Base-by-base conservation (phyloP, 2,888 invertebrate genomes). In the Deilephila elpenor region DNA sequence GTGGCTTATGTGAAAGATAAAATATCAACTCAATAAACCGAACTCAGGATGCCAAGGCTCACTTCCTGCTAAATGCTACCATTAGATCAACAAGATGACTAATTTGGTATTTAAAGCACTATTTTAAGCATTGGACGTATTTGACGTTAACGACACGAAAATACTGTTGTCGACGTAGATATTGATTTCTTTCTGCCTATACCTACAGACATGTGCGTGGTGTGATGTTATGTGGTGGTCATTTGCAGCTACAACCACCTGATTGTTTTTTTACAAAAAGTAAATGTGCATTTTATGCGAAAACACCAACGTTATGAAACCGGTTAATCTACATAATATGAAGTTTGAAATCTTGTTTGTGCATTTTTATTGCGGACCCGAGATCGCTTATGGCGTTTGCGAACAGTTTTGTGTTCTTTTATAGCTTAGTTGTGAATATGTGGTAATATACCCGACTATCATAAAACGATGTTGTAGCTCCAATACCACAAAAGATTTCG, bases 241-340 rank as follows among this genome's bases (percentile, higher is more conserved):
- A 8, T 37, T 20, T 37, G 20, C 20, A 44, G 20, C 17, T 60
- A 29, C 17, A 67, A 51, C 14, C 20, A 25, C 17, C 25, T 7
- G 44, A 25, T 34, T 64, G 20, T 64, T 62, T 11, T 25, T 62
- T 64, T 19, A 37, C n/a, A 62, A 62, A 59, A 60, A 60, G 60
- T 5, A 60, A 25, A 60, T 20, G n/a, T 44, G 67, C 51, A 67
- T 67, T 67, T 67, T 37, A 44, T 67, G 67, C 51, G 17, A 67
- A 67, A 17, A 14, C 51, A 20, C 44, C 20, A 8, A 34, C 62
- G 19, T 32, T 62, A 34, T 25, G 7, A 25, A 67, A 51, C 67
- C 67, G 67, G 67, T 67, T 25, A 25, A 25, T 67, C 25, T 25
- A 44, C 44, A 62, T 67, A 67, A 67, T 37, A 20, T 25, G 17